These are phyloP conservation scores for Colostygia pectinataria DNA, from an alignment of 2,888 invertebrate genomes.

Conservation along the genomic window DNA sequence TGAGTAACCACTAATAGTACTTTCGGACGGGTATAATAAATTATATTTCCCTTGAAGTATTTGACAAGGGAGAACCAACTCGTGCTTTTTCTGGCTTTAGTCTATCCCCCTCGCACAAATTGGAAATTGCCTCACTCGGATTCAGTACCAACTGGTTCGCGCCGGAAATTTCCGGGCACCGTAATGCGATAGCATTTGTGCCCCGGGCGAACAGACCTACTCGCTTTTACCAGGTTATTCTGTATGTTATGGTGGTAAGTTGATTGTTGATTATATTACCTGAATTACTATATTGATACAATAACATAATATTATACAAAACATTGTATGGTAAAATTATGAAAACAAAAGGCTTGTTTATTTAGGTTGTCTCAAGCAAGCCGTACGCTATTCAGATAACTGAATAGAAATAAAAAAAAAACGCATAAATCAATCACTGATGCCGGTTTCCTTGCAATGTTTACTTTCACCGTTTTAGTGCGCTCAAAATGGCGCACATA, in stretches of 20 bases:
- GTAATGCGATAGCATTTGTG: constrained; percentile 22
- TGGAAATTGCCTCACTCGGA: constrained; percentile 24
- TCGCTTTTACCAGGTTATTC: constrained; percentile 17
- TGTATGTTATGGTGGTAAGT: constrained; percentile 7
- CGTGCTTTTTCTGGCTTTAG: constrained; percentile 2
- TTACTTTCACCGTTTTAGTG: no score
- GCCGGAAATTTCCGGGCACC: constrained; percentile 24
- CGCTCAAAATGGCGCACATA: no score
- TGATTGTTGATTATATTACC: constrained; percentile 2
- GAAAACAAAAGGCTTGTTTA: no score
- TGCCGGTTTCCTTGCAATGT: no score
- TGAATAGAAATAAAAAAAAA: no score
- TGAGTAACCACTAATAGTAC: constrained; percentile 5
- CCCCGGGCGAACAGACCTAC: constrained; percentile 7
- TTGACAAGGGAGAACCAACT: constrained; percentile 9
- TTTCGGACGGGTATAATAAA: constrained; percentile 5
- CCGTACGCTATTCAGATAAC: no score
- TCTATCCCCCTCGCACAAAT: constrained; percentile 22
- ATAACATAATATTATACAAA: no score
- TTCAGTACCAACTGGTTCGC: constrained; percentile 23
- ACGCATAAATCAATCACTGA: no score
- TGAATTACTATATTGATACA: no score
- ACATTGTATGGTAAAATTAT: no score
- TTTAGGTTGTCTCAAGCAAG: no score
- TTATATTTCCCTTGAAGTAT: constrained; percentile 14